Percentiles rank a stretch among this genome's conserved stretches.
These are phyloP conservation scores for Phaonia tiefii DNA, from an alignment of 2,888 invertebrate genomes.

Conservation along the genomic window DNA sequence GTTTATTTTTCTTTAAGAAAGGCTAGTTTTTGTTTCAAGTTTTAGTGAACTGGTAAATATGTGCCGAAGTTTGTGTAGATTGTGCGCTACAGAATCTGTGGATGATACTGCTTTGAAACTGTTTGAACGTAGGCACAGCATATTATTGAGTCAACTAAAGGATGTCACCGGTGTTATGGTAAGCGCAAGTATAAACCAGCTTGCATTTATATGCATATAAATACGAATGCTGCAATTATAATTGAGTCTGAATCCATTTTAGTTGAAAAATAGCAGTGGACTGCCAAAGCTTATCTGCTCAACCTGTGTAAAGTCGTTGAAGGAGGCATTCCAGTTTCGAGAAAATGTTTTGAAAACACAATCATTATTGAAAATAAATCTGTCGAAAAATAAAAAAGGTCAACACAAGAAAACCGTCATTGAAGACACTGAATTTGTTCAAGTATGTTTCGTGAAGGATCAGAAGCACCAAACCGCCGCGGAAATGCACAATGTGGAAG, in stretches of 20 bases:
- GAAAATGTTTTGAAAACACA: slow-evolving; percentile 66
- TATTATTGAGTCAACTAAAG: no score
- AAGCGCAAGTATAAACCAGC: no score
- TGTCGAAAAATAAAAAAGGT: slow-evolving; percentile 32
- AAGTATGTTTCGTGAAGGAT: slow-evolving; percentile 50
- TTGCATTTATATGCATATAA: no score
- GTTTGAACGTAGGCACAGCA: no score
- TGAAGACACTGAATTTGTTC: slow-evolving; percentile 57
- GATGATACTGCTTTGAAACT: no score
- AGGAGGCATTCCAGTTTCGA: slow-evolving; percentile 65
- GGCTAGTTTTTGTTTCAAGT: no score
- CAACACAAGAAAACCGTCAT: slow-evolving; percentile 22
- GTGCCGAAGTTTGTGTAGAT: no score
- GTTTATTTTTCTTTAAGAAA: no score
- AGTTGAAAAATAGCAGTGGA: slow-evolving; percentile 61
- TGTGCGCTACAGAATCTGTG: no score
- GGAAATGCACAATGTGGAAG: slow-evolving; percentile 32
- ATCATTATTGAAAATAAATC: slow-evolving; percentile 51
- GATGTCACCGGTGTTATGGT: no score
- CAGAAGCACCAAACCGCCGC: slow-evolving; percentile 23
- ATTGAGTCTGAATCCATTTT: background rate
- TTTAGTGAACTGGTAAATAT: no score
- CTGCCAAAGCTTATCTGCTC: slow-evolving; percentile 67
- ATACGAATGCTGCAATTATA: no score
- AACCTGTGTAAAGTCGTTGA: slow-evolving; percentile 62